phyloP scores from a whole-genome alignment of 2,797 vertebrate species.

The Synanceia verrucosa region DNA sequence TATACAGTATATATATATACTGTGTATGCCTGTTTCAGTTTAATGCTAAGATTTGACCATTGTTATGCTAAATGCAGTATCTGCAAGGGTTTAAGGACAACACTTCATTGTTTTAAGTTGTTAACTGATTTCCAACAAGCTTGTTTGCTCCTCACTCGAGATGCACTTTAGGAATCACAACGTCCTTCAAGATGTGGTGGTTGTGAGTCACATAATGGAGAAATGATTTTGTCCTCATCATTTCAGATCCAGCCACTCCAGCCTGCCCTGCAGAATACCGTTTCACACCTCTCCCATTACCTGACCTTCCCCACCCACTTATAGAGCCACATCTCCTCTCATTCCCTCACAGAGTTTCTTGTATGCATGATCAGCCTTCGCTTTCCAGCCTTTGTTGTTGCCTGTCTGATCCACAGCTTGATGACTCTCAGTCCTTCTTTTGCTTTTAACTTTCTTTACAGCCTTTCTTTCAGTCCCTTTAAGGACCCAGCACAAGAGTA shows the following conservation, averaged over 20 bases:
- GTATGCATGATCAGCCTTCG: not conserved
- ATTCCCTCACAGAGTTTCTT: not conserved
- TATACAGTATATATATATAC: too few relatives aligned
- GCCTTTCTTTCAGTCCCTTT: conserved; percentile 2
- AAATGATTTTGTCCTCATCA: too few relatives aligned
- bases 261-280: not conserved
- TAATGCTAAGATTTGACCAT: too few relatives aligned
- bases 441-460: too few relatives aligned
- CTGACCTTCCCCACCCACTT: not conserved
- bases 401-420: not conserved
- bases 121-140: too few relatives aligned
- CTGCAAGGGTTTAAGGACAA: too few relatives aligned
- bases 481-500: conserved; percentile 21
- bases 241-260: not conserved
- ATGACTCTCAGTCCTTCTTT: not conserved
- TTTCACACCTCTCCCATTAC: not conserved
- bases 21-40: too few relatives aligned
- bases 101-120: too few relatives aligned
- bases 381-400: not conserved
- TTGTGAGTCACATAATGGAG: too few relatives aligned
- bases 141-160: not conserved
- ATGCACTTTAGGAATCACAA: not conserved
- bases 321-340: not conserved
- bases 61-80: too few relatives aligned
- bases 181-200: not conserved